Conservation (phyloP, 2,797 vertebrate species). For the Pseudocheirus occidentalis region DNA sequence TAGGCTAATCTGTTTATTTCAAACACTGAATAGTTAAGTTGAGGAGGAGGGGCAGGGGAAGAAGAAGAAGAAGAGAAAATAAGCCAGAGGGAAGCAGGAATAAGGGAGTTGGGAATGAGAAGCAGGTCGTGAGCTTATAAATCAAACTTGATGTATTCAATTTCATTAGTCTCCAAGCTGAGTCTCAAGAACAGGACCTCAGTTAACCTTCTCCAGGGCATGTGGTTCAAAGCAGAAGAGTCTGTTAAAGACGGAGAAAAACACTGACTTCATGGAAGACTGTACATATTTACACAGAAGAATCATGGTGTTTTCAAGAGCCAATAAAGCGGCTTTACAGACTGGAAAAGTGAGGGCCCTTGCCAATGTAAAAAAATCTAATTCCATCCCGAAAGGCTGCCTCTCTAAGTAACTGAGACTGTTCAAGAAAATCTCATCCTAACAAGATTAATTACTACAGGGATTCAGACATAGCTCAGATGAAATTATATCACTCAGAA, state of each 20-base stretch:
- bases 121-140: neutral
- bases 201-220: constrained; percentile 70
- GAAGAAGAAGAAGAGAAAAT: neutral
- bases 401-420: neutral
- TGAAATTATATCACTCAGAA: neutral
- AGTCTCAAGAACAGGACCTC: constrained; percentile 68
- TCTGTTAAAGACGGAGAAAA: constrained; percentile 67
- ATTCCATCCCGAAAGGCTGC: neutral
- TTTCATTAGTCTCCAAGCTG: constrained; percentile 27
- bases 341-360: constrained; percentile 49
- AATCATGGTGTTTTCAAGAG: constrained; percentile 65
- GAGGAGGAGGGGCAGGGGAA: neutral
- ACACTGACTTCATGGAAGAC: constrained; percentile 75
- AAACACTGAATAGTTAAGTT: neutral
- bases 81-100: neutral
- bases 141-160: neutral
- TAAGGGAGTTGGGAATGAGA: neutral
- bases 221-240: constrained; percentile 64
- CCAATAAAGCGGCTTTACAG: constrained; percentile 69
- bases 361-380: constrained; percentile 55
- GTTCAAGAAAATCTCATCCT: neutral
- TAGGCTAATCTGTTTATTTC: neutral
- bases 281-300: constrained; percentile 76
- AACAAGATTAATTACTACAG: neutral
- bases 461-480: neutral